A percentile compares a stretch with the other conserved stretches of the same genome.
Evolutionary conservation across 2,113 vertebrate species (phyloP).

Genomic region (Pavo muticus): DNA sequence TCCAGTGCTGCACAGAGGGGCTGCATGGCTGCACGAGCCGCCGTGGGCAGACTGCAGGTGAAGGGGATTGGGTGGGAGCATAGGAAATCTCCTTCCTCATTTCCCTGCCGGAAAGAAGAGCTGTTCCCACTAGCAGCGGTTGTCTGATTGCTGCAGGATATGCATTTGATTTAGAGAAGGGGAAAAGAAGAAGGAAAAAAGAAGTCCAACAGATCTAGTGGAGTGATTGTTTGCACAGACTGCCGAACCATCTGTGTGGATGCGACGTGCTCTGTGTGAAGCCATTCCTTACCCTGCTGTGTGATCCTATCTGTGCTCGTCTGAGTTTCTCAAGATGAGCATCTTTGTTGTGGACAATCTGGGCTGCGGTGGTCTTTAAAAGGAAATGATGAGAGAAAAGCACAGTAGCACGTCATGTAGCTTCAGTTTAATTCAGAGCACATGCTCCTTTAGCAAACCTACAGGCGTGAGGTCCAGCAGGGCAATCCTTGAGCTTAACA

Average conservation of each 20-base stretch:
- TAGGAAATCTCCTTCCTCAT: neutral
- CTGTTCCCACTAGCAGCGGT: neutral
- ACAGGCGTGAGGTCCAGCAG: neutral
- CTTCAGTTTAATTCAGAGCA: neutral
- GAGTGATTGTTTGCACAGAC: neutral
- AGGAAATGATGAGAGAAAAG: neutral
- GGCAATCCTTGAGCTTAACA: neutral
- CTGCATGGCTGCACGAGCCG: neutral
- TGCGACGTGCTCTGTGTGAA: neutral
- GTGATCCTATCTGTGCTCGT: neutral
- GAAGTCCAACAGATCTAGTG: neutral
- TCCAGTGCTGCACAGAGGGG: neutral
- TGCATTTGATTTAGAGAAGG: neutral
- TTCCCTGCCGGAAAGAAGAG: neutral
- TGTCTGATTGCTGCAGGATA: neutral
- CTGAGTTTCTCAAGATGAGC: neutral
- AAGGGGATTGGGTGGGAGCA: neutral
- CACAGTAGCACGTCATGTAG: neutral
- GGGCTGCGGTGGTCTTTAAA: neutral
- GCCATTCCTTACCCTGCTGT: conserved; percentile 34
- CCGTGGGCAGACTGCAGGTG: neutral
- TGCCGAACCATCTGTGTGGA: conserved; percentile 53
- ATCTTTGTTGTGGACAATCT: neutral
- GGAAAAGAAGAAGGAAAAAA: neutral
- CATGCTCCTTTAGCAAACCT: neutral